Evolutionary conservation across 2,113 vertebrate genomes (phyloP).

Genomic region (Cyprinodon tularosa): DNA sequence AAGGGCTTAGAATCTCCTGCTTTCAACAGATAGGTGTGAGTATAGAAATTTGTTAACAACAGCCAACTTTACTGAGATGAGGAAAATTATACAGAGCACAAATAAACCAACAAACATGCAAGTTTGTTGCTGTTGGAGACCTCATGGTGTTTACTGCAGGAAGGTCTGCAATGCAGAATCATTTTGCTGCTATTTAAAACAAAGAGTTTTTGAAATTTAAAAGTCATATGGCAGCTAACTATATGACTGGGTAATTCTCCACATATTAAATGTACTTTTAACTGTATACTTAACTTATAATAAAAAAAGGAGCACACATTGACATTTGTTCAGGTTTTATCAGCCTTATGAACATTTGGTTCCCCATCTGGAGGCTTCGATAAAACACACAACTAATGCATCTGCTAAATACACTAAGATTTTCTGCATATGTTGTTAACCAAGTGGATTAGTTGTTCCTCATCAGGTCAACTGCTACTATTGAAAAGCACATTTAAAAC

Average conservation of each 20-base stretch:
- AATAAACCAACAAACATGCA: not conserved
- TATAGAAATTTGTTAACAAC: not conserved
- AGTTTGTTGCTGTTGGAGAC: not conserved
- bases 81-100: not conserved
- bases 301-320: conserved; percentile 19
- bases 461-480: not conserved
- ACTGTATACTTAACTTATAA: conserved; percentile 16
- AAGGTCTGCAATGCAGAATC: not conserved
- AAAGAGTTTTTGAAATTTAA: not conserved
- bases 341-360: conserved; percentile 46
- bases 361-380: conserved; percentile 35
- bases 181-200: not conserved
- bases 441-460: conserved; percentile 1
- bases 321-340: conserved; percentile 21
- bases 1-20: not conserved
- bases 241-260: not conserved
- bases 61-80: not conserved
- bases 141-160: not conserved
- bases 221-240: not conserved
- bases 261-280: not conserved
- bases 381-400: conserved; percentile 9
- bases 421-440: conserved; percentile 11
- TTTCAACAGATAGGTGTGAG: not conserved
- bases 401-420: conserved; percentile 14
- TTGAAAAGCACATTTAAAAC: not conserved